A percentile compares a stretch with the other conserved stretches of the same genome.
These are phyloP conservation scores for Halictus ligatus DNA, from an alignment of 2,888 invertebrate species.

Conservation along the genomic window DNA sequence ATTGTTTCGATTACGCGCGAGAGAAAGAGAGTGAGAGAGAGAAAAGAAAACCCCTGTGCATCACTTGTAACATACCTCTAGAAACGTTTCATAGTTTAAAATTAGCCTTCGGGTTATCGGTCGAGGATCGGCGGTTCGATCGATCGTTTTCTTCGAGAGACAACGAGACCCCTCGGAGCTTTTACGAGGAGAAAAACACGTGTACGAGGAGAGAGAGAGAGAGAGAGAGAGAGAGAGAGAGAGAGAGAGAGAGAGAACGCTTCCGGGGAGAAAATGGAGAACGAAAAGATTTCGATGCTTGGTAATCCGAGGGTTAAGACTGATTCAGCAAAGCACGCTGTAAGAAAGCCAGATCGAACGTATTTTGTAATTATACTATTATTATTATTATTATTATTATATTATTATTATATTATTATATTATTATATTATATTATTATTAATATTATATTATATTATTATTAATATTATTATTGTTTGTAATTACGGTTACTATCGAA, in stretches of 20 bases:
- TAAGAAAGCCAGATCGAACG: conserved; percentile 75
- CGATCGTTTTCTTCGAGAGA: conserved; percentile 37
- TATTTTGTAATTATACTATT: conserved; percentile 79
- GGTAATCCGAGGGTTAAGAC: conserved; percentile 80
- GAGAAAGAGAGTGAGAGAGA: conserved; percentile 3
- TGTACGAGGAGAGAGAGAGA: too few relatives aligned
- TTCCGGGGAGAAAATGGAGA: not conserved
- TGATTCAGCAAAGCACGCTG: conserved; percentile 74
- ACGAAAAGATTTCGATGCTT: conserved; percentile 45
- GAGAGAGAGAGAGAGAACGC: not conserved
- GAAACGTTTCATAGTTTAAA: conserved; percentile 70
- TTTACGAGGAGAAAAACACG: not conserved
- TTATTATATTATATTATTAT: conserved; percentile 71
- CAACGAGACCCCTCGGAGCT: conserved; percentile 3
- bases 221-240: too few relatives aligned
- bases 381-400: conserved; percentile 70
- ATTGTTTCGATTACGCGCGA: conserved; percentile 66
- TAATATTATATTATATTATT: conserved; percentile 74
- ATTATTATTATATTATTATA: conserved; percentile 34
- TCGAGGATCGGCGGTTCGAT: conserved; percentile 45
- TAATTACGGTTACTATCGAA: conserved; percentile 79
- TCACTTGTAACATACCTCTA: conserved; percentile 71
- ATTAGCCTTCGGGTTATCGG: conserved; percentile 78
- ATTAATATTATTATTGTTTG: conserved; percentile 78
- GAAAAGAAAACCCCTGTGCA: conserved; percentile 57